Evolutionary conservation across 2,113 vertebrate genomes (phyloP).

Genomic region (Pangasianodon hypophthalmus): DNA sequence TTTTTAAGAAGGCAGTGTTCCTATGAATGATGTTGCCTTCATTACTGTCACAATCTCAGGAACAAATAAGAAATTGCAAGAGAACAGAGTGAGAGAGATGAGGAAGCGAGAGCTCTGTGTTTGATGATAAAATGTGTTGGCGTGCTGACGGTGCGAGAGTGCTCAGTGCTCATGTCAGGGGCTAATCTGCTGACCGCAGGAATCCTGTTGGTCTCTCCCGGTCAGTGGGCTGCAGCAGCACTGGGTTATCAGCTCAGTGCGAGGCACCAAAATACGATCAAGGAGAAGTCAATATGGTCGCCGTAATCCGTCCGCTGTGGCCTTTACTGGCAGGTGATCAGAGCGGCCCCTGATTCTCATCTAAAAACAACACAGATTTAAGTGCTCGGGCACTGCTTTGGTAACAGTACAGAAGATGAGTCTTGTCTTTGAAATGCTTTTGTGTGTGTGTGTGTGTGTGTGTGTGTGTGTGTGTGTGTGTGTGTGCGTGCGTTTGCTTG

Average conservation of each 20-base stretch:
- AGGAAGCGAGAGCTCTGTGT: constrained; percentile 39
- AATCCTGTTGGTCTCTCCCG: constrained; percentile 25
- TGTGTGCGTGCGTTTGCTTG: neutral
- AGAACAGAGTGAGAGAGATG: neutral
- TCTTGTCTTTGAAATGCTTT: neutral
- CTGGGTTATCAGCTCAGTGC: constrained; percentile 53
- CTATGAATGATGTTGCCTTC: constrained; percentile 40
- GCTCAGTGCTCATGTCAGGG: constrained; percentile 40
- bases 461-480: neutral
- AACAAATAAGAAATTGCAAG: neutral
- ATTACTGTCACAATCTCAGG: constrained; percentile 55
- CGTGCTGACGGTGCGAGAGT: constrained; percentile 57
- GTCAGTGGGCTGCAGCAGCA: constrained; percentile 28
- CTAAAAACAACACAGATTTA: constrained; percentile 22
- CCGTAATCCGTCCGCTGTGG: constrained; percentile 40
- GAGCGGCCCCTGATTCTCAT: constrained; percentile 51
- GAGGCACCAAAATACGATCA: constrained; percentile 53
- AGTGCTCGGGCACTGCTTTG: constrained; percentile 3
- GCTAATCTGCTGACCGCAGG: constrained; percentile 60
- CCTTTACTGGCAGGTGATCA: constrained; percentile 56
- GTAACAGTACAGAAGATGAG: neutral
- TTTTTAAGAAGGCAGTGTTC: constrained; percentile 7
- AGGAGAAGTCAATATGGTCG: constrained; percentile 55
- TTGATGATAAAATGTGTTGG: constrained; percentile 55
- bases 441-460: neutral